These are phyloP conservation scores for Oncorhynchus masou DNA, from an alignment of 2,113 vertebrate species.

Conservation along the genomic window DNA sequence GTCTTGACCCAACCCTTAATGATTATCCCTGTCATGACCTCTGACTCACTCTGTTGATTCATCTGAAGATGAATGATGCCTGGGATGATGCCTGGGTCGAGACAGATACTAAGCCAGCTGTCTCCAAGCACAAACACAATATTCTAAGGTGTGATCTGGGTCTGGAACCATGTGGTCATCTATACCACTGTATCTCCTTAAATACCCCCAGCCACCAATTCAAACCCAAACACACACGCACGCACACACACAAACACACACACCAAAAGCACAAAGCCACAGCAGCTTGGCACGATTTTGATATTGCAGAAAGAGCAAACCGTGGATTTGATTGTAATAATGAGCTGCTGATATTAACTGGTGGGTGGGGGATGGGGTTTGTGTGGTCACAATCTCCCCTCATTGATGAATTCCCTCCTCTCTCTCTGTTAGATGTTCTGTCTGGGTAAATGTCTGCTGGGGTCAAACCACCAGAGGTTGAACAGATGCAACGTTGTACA, in stretches of 20 bases:
- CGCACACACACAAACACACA: not conserved
- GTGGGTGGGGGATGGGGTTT: constrained; percentile 42
- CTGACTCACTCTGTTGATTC: no score
- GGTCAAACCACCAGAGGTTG: constrained; percentile 47
- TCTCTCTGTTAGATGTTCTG: constrained; percentile 51
- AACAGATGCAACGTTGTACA: constrained; percentile 53
- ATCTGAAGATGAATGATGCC: no score
- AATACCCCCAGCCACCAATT: no score
- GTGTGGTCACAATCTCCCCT: constrained; percentile 45
- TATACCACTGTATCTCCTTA: not conserved
- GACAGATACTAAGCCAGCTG: no score
- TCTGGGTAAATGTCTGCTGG: constrained; percentile 34
- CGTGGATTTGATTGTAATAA: constrained; percentile 51
- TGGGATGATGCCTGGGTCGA: no score
- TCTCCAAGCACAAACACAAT: no score
- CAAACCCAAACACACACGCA: no score
- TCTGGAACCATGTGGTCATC: no score
- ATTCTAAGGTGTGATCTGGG: no score
- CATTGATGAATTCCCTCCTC: constrained; percentile 67
- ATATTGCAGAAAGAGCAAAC: constrained; percentile 49
- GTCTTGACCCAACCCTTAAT: no score
- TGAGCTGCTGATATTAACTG: constrained; percentile 52
- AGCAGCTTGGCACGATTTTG: constrained; percentile 50
- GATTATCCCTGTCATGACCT: no score
- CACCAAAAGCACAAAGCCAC: constrained; percentile 22